Base-by-base conservation (phyloP, 2,888 invertebrate genomes). In the Plebejus anna region DNA sequence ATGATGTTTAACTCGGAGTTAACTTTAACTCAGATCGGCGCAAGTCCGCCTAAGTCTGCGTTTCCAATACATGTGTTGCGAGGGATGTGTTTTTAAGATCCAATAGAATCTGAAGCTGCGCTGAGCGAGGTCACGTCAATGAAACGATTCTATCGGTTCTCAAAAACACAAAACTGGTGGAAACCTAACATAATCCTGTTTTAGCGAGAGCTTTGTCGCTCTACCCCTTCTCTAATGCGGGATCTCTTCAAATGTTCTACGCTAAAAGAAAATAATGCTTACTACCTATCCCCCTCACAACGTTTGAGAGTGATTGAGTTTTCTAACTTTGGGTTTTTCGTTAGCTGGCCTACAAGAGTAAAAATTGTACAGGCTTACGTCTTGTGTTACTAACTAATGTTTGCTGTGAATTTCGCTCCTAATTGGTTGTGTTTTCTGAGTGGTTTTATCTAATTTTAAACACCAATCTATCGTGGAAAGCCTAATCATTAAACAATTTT, bases 331-430 rank as follows among this genome's bases (percentile, higher is more conserved):
- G 61, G 61, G 61, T 66, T 66, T 66, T 9, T 32, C 32, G 13
- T 32, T 66, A 22, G 13, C 4, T 22, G 3, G 61, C 7, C 61
- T 61, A 28, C 9, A 28, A 28, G 4, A 61, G 28, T 28, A 28
- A 28, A n/a, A 59, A 28, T 28, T 66, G 32, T 66, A 66, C 66
- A 66, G 13, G 0, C 32, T 32, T 66, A 22, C 22, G 0, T 32
- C 66, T 66, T 47, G 47, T 76, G 71, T 76, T 57, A 76, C 76
- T 71, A 22, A 13, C 55, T 55, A 55, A 55, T 16, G 59, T 76
- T 76, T 76, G 71, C 28, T 76, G 55, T 76, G 75, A 70, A 36
- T 57, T 75, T 42, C 4, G 22, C 28, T 38, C 13, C 71, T 76
- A 76, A 76, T 57, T 71, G 76, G 28, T 76, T 76, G 71, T 57